These are phyloP conservation scores for Drosophila rufa DNA, from an alignment of 1,140 invertebrate genomes.

Conservation along the genomic window DNA sequence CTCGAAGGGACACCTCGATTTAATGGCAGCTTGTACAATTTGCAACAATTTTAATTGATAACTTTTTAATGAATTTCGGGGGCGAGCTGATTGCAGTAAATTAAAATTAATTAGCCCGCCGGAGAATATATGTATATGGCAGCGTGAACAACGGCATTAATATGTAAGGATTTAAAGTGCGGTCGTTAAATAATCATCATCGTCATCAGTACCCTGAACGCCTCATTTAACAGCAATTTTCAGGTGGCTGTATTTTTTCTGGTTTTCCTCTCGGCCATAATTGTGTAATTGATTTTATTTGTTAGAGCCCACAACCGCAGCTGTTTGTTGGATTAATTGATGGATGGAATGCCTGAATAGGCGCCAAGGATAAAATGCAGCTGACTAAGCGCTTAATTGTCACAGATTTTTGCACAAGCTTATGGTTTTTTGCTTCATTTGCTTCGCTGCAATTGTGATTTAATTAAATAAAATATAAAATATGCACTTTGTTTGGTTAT, in stretches of 20 bases:
- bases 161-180: constrained; percentile 60
- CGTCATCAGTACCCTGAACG: constrained; percentile 20
- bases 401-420: constrained; percentile 23
- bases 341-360: constrained; percentile 9
- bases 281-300: constrained; percentile 56
- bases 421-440: constrained; percentile 12
- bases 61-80: constrained; percentile 73
- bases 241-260: constrained; percentile 26
- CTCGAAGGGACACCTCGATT: constrained; percentile 51
- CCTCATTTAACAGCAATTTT: constrained; percentile 62
- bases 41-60: constrained; percentile 74
- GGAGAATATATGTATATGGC: constrained; percentile 20
- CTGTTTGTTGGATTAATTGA: constrained; percentile 48
- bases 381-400: neutral
- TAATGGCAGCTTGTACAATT: constrained; percentile 54
- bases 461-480: constrained; percentile 11
- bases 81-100: constrained; percentile 59
- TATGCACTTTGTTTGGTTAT: constrained; percentile 2
- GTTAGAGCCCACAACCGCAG: constrained; percentile 28
- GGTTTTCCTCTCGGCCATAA: constrained; percentile 18
- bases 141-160: constrained; percentile 55
- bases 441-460: neutral
- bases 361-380: constrained; percentile 18
- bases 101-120: constrained; percentile 75
- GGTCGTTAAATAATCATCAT: constrained; percentile 62